phyloP scores from a whole-genome alignment of 2,797 vertebrate genomes.

The Vireo griseus region DNA sequence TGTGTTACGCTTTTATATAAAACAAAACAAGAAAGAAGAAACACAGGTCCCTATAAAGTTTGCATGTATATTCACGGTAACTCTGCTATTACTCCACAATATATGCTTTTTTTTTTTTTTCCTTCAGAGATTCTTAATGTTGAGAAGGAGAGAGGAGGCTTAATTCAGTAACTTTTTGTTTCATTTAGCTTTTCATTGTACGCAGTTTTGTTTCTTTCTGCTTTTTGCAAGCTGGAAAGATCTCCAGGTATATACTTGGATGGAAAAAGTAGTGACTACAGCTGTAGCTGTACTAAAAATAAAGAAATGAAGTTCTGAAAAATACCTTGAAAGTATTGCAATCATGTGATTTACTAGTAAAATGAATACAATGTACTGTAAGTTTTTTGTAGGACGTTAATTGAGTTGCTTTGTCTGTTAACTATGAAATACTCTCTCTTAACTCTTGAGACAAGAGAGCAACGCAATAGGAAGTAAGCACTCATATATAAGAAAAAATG shows the following conservation, averaged over 20 bases:
- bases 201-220: neutral
- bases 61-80: neutral
- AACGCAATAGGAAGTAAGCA: neutral
- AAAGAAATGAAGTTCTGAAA: neutral
- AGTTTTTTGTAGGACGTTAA: neutral
- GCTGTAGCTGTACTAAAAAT: neutral
- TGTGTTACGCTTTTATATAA: neutral
- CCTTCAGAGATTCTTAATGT: neutral
- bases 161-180: neutral
- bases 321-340: neutral
- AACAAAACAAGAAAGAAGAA: neutral
- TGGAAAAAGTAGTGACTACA: neutral
- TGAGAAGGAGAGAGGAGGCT: neutral
- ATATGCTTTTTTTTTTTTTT: neutral
- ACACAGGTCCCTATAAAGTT: neutral
- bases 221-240: neutral
- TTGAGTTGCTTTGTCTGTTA: neutral
- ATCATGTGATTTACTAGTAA: neutral
- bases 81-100: rapidly evolving
- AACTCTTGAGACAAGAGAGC: neutral
- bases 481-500: neutral
- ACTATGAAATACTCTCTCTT: rapidly evolving
- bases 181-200: neutral
- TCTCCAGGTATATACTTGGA: neutral
- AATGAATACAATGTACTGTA: rapidly evolving